phyloP scores from a whole-genome alignment of 2,113 vertebrate genomes.

The Colinus virginianus region DNA sequence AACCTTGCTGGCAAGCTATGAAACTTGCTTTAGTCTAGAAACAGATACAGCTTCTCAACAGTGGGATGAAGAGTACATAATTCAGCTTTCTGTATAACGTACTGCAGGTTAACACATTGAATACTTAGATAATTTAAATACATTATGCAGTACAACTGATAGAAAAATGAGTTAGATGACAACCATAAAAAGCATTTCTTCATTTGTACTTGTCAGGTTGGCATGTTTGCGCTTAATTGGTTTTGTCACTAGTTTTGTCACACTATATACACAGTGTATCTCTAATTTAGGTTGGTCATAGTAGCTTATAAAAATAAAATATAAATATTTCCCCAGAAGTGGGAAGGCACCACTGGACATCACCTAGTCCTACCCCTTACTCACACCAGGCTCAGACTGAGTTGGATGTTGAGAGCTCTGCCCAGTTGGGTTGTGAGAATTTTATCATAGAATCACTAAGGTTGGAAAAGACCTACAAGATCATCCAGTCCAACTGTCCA shows the following conservation, averaged over 20 bases:
- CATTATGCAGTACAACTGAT: neutral
- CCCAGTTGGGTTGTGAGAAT: neutral
- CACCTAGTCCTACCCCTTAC: neutral
- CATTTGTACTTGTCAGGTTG: slow-evolving; percentile 1
- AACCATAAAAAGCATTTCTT: slow-evolving; percentile 15
- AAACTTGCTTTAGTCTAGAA: neutral
- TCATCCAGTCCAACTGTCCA: no score
- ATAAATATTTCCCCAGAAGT: neutral
- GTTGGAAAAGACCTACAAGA: no score
- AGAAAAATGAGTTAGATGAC: neutral
- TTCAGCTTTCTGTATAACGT: neutral
- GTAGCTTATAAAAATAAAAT: neutral
- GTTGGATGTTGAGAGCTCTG: neutral
- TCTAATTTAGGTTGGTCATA: neutral
- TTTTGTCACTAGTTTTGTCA: neutral
- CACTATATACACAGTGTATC: neutral
- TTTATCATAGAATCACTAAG: no score
- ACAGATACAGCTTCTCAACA: neutral
- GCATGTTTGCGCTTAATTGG: neutral
- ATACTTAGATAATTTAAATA: slow-evolving; percentile 16
- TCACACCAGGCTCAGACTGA: neutral
- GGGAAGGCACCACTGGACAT: neutral
- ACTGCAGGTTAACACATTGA: neutral
- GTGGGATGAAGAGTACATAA: neutral
- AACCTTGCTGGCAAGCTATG: neutral